These are phyloP conservation scores for Coleophora deauratella DNA, from an alignment of 2,888 invertebrate genomes.

Conservation along the genomic window DNA sequence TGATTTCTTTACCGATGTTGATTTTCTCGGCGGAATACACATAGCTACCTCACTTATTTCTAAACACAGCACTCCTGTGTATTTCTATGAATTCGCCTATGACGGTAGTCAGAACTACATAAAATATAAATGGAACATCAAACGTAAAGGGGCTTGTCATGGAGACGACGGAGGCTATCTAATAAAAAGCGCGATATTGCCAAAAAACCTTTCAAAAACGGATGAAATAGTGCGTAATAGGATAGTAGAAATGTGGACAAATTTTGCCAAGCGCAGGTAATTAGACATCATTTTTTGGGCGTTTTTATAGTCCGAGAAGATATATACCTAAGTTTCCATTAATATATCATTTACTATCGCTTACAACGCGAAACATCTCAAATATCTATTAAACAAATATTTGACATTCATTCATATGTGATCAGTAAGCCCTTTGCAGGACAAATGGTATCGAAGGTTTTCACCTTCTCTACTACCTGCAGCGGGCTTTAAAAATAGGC, in stretches of 20 bases:
- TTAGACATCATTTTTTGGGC: too few species aligned
- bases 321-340: too few species aligned
- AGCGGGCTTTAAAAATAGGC: too few species aligned
- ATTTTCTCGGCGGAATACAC: slow-evolving; percentile 52
- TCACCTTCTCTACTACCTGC: too few species aligned
- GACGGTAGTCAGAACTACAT: slow-evolving; percentile 68
- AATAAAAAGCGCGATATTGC: slow-evolving; percentile 45
- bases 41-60: slow-evolving; percentile 43
- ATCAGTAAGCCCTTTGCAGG: too few species aligned
- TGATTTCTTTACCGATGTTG: slow-evolving; percentile 65
- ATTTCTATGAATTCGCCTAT: slow-evolving; percentile 74
- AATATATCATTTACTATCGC: too few species aligned
- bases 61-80: slow-evolving; percentile 56
- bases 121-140: slow-evolving; percentile 53
- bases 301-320: too few species aligned
- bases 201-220: slow-evolving; percentile 28
- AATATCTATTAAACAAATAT: too few species aligned
- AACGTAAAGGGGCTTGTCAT: slow-evolving; percentile 71
- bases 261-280: slow-evolving; percentile 76
- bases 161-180: slow-evolving; percentile 76
- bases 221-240: slow-evolving; percentile 51
- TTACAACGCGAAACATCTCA: too few species aligned
- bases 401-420: too few species aligned
- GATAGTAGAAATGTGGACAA: slow-evolving; percentile 75
- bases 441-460: too few species aligned